A percentile compares a stretch with the other conserved stretches of the same genome.
Conservation (phyloP, 2,888 invertebrate species). For the Catocala nupta region DNA sequence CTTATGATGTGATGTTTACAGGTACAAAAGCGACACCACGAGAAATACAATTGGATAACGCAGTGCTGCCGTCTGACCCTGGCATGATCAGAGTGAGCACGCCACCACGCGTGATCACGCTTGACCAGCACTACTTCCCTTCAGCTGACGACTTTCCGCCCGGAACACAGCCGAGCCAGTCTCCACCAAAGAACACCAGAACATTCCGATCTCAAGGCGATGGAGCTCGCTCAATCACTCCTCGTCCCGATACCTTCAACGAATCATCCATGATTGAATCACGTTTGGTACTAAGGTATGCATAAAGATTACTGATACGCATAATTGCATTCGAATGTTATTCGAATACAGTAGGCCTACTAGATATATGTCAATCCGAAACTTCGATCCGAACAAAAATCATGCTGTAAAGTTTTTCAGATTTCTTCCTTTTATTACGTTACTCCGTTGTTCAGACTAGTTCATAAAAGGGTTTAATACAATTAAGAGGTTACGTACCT, state of each 20-base stretch:
- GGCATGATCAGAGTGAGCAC: constrained; percentile 94
- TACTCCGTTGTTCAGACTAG: too few relatives aligned
- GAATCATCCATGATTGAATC: constrained; percentile 84
- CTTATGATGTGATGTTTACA: constrained; percentile 56
- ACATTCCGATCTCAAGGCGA: constrained; percentile 76
- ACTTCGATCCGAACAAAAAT: too few relatives aligned
- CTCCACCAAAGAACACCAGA: constrained; percentile 74
- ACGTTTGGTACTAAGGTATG: constrained; percentile 78
- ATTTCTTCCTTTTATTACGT: too few relatives aligned
- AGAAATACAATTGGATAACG: constrained; percentile 95
- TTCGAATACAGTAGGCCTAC: too few relatives aligned
- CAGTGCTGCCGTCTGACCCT: constrained; percentile 91
- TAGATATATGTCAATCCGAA: too few relatives aligned
- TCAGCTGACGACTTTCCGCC: constrained; percentile 87
- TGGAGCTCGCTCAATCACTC: constrained; percentile 73
- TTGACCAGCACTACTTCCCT: constrained; percentile 94
- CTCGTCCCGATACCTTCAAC: constrained; percentile 76
- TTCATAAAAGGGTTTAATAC: too few relatives aligned
- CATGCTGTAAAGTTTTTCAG: too few relatives aligned
- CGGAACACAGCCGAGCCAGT: constrained; percentile 62
- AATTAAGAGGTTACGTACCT: too few relatives aligned
- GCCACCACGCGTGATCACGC: constrained; percentile 95
- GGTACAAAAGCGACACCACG: constrained; percentile 95
- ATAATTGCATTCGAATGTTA: too few relatives aligned
- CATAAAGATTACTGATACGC: neutral